phyloP scores from a whole-genome alignment of 2,888 invertebrate species.

The Brachycybe producta region DNA sequence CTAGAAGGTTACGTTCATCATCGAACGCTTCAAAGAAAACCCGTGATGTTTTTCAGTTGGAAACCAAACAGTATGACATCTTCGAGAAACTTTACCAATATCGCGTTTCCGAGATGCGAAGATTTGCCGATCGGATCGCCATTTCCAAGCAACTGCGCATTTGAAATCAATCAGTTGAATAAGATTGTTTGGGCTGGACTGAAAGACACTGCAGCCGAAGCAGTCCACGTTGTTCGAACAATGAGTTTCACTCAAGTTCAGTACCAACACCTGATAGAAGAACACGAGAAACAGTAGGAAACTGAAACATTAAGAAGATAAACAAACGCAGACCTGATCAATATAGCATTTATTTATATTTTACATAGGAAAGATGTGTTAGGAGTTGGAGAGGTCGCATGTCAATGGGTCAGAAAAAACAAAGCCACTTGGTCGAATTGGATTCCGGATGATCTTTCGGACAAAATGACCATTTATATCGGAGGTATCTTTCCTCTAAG shows the following conservation, averaged over 20 bases:
- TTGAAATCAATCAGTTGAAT: constrained; percentile 52
- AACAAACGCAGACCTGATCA: neutral
- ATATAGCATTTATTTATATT: too few relatives aligned
- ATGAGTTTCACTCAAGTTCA: constrained; percentile 40
- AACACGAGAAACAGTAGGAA: neutral
- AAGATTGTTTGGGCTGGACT: constrained; percentile 52
- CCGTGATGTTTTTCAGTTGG: constrained; percentile 51
- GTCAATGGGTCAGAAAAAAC: constrained; percentile 49
- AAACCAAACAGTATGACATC: constrained; percentile 43
- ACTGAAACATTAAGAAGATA: neutral
- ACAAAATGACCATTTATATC: constrained; percentile 41
- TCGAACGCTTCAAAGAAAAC: constrained; percentile 29
- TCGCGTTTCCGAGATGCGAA: constrained; percentile 53
- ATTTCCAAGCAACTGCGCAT: constrained; percentile 43
- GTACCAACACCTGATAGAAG: constrained; percentile 40
- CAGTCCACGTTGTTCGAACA: constrained; percentile 29
- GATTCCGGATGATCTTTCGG: constrained; percentile 33
- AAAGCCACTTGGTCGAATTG: constrained; percentile 36
- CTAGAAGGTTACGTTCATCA: constrained; percentile 35
- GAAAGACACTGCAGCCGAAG: constrained; percentile 39
- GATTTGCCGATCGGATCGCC: constrained; percentile 24
- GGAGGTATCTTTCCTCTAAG: constrained; percentile 58
- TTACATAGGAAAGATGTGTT: too few relatives aligned
- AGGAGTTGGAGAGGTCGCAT: constrained; percentile 45
- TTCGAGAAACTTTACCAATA: constrained; percentile 40